Conservation (phyloP, 2,888 invertebrate species). For the Mythimna impura region DNA sequence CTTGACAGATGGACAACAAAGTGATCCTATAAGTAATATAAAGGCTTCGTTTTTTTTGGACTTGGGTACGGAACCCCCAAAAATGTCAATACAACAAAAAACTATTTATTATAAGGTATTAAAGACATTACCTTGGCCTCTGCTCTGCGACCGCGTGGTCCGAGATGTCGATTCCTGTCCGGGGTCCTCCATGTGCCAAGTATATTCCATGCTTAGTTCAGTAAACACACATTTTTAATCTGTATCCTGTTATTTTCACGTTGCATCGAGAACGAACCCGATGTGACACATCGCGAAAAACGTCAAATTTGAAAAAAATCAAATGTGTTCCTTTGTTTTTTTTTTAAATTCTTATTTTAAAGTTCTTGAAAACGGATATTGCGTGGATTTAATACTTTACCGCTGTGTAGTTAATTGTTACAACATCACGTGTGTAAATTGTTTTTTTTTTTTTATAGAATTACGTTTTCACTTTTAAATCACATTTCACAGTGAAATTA, state of each 20-base stretch:
- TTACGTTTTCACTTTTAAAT: conserved; percentile 67
- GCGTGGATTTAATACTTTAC: conserved; percentile 28
- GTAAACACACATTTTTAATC: conserved; percentile 48
- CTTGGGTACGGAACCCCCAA: too few species aligned
- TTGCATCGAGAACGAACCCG: conserved; percentile 72
- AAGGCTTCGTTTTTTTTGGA: too few species aligned
- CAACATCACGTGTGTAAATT: conserved; percentile 37
- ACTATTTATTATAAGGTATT: neutral
- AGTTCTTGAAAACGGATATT: conserved; percentile 23
- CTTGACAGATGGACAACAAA: too few species aligned
- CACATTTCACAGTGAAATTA: conserved; percentile 73
- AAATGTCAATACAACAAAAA: too few species aligned
- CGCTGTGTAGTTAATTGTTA: conserved; percentile 49
- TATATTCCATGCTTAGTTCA: conserved; percentile 85
- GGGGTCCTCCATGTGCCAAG: conserved; percentile 86
- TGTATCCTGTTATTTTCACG: conserved; percentile 60
- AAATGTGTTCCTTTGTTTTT: conserved; percentile 6
- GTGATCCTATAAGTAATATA: too few species aligned
- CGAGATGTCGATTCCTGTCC: conserved; percentile 76
- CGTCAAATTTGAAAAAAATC: conserved; percentile 34
- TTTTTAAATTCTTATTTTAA: neutral
- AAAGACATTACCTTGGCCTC: conserved; percentile 79
- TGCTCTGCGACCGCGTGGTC: conserved; percentile 70
- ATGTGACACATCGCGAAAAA: conserved; percentile 70
- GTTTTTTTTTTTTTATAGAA: conserved; percentile 58